Base-by-base conservation (phyloP, 1,140 invertebrate species). In the Neotoxoptera formosana region DNA sequence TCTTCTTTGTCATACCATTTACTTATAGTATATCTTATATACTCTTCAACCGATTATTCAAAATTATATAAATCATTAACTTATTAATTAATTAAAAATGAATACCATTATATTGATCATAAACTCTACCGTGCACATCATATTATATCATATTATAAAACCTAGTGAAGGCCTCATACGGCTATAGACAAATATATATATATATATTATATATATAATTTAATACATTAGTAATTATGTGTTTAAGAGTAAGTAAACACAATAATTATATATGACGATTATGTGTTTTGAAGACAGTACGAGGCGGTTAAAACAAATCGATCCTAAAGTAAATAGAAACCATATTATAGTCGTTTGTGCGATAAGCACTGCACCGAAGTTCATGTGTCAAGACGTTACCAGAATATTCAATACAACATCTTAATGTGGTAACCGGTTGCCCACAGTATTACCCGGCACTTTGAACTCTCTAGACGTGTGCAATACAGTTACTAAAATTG, bases 301-400 rank as follows among this genome's bases (percentile, higher is more conserved):
- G 4, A 8, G 14, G 17, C 20, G 7, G 21, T 45, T 86, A 84
- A 41, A 25, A 84, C 21, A 41, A 41, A 84, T 45, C 14, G 9
- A 84, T 30, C 11, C 7, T 41, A 48, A 48, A 87, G 30, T n/a
- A 48, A 48, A 87, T 21, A 48, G 51, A 89, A 89, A 41, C 88
- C 88, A 56, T 56, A 56, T 86, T 89, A 51, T 23, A 45, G 86
- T 53, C 1, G 14, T 47, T 48, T 47, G 34, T 41, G 53, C 25
- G 89, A 90, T 90, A 90, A 90, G 87, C 86, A 76, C 23, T 48
- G 8, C 17, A 21, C 11, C 56, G 36, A 67, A 45, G 89, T 67
- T 90, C 89, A 67, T 45, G 45, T 67, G 56, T 90, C 89, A 67
- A 90, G 88, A 48, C 7, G 51, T 36, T 30, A 67, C 36, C 89